Percentiles rank a stretch among this genome's conserved stretches.
phyloP scores from a whole-genome alignment of 2,888 invertebrate genomes.

The Himalopsyche japonica region DNA sequence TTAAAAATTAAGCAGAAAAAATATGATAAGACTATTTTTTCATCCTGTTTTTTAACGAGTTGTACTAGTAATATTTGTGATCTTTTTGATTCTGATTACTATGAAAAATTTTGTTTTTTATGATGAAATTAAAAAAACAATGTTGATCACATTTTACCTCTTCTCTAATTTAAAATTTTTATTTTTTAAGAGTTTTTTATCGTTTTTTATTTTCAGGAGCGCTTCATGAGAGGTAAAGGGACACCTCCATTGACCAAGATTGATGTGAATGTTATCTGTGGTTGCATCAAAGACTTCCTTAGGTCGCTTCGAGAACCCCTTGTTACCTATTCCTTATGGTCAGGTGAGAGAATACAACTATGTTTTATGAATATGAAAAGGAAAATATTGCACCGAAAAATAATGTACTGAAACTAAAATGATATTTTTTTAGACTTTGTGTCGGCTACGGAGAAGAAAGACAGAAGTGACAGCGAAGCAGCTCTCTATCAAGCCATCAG shows the following conservation, averaged over 20 bases:
- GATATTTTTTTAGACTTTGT: constrained; percentile 65
- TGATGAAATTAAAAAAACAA: no score
- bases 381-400: no score
- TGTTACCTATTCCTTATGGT: constrained; percentile 80
- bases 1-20: no score
- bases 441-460: constrained; percentile 63
- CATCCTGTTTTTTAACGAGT: no score
- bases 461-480: constrained; percentile 64
- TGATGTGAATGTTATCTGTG: constrained; percentile 89
- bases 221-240: constrained; percentile 83
- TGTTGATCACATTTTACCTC: no score
- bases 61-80: no score
- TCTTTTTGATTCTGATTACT: no score
- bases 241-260: constrained; percentile 74
- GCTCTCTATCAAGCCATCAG: constrained; percentile 76
- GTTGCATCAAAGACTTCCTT: constrained; percentile 93
- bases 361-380: no score
- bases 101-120: no score
- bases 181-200: background rate
- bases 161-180: no score
- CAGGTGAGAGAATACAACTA: constrained; percentile 49
- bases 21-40: no score
- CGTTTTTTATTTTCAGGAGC: constrained; percentile 62
- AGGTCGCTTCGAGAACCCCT: constrained; percentile 87
- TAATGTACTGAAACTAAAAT: background rate